Evolutionary conservation across 2,797 vertebrate genomes (phyloP).

Genomic region (Intellagama lesueurii): DNA sequence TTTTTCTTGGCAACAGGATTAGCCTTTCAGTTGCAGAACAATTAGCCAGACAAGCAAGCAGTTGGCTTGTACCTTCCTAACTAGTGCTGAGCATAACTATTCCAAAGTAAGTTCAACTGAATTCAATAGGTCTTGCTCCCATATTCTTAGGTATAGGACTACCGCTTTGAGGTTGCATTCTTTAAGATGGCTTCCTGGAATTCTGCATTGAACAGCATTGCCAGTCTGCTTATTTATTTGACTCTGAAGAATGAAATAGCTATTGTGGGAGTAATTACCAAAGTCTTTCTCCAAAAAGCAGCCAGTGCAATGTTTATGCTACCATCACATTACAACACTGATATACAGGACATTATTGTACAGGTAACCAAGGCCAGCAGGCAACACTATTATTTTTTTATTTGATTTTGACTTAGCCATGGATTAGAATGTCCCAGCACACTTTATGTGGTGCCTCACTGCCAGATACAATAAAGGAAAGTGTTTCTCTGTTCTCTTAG

Average conservation of each 20-base stretch:
- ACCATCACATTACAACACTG: neutral
- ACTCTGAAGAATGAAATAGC: neutral
- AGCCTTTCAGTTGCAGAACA: neutral
- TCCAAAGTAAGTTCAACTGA: neutral
- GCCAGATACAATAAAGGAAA: neutral
- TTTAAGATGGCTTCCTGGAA: neutral
- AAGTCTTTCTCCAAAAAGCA: neutral
- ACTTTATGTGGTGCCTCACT: neutral
- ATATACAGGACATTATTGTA: neutral
- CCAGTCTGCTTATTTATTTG: neutral
- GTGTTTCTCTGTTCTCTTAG: neutral
- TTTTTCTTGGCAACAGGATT: neutral
- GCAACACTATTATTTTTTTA: neutral
- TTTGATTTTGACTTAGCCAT: slow-evolving; percentile 5
- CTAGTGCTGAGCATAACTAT: neutral
- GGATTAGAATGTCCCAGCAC: neutral
- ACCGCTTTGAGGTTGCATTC: neutral
- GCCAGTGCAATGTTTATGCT: neutral
- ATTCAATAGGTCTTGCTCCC: neutral
- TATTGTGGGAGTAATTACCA: neutral
- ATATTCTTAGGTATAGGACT: neutral
- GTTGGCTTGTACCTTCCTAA: neutral
- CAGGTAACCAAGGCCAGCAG: neutral
- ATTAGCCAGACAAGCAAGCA: neutral
- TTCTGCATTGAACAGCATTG: neutral